Evolutionary conservation across 2,797 vertebrate species (phyloP), one percentile per base, ranked within the genome.

Genomic region (Hapalemur alaotrensis): DNA sequence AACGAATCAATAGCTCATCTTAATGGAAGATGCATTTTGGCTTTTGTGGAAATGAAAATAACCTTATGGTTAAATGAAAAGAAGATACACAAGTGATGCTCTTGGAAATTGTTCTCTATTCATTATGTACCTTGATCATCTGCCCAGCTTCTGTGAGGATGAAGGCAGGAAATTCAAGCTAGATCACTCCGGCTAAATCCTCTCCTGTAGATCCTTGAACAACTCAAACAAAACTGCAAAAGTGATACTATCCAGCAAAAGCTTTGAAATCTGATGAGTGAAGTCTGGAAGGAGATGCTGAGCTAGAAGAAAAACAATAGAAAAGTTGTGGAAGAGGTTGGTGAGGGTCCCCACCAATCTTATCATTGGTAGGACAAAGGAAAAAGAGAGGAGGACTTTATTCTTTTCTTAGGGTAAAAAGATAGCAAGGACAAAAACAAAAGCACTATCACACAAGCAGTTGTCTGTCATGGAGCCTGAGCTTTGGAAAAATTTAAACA

Each of bases 61-160:
- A 9, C 1, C 2, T 81, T 46, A 38, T 43, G 46, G 17, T 87
- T 89, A 92, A 95, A 84, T 38, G 79, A 28, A 96, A 96, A 80
- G 25, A 88, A 79, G 85, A 86, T 84, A 83, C 4, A 22, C 59
- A 82, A 78, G 46, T 10, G 0, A 30, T 22, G 63, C 2, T 6
- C 84, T 90, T 93, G 67, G 89, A 97, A 92, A 91, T 63, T 75
- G 9, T 43, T 84, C 48, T 84, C 11, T 79, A 59, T 72, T 72
- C 30, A 59, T 89, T 22, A 75, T 23, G 30, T 0, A n/a, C 6
- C 18, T 70, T 23, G 13, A 38, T 76, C 4, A 17, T 43, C 32
- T 81, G 1, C 38, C 28, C 18, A 30, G 30, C 4, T 78, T 86
- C 52, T 48, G 5, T 25, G 25, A 86, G 4, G 2, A 38, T 43